Conservation (phyloP, 1,140 invertebrate species). For the Caenorhabditis inopinata region DNA sequence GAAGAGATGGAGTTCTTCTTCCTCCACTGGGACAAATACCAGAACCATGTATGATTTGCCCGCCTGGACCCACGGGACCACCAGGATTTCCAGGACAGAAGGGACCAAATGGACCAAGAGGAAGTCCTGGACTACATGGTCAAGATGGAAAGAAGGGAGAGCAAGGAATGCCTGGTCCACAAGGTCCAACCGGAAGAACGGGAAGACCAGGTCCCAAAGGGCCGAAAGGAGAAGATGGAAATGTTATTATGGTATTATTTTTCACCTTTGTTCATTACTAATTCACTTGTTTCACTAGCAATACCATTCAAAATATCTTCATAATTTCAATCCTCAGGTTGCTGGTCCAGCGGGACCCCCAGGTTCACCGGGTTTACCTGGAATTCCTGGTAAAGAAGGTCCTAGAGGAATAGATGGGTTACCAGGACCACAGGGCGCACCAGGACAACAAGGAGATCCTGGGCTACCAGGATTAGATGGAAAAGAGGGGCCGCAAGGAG, state of each 20-base stretch:
- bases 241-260: conserved; percentile 49
- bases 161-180: conserved; percentile 48
- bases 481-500: conserved; percentile 42
- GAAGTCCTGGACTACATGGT: conserved; percentile 44
- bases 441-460: conserved; percentile 35
- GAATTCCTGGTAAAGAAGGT: conserved; percentile 39
- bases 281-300: no score
- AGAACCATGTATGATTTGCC: conserved; percentile 51
- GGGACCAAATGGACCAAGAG: conserved; percentile 48
- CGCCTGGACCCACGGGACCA: conserved; percentile 46
- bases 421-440: conserved; percentile 40
- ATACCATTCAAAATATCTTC: background rate
- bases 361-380: conserved; percentile 35
- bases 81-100: conserved; percentile 44
- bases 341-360: conserved; percentile 46
- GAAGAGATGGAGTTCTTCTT: conserved; percentile 41
- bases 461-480: conserved; percentile 42
- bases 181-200: conserved; percentile 45
- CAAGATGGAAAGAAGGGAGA: conserved; percentile 50
- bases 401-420: conserved; percentile 38
- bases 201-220: conserved; percentile 47
- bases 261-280: no score
- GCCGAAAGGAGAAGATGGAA: conserved; percentile 48
- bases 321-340: background rate
- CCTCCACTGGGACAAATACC: conserved; percentile 37